Evolutionary conservation across 2,113 vertebrate species (phyloP), one percentile per base, ranked within the genome.

Genomic region (Nothobranchius kuhntae): DNA sequence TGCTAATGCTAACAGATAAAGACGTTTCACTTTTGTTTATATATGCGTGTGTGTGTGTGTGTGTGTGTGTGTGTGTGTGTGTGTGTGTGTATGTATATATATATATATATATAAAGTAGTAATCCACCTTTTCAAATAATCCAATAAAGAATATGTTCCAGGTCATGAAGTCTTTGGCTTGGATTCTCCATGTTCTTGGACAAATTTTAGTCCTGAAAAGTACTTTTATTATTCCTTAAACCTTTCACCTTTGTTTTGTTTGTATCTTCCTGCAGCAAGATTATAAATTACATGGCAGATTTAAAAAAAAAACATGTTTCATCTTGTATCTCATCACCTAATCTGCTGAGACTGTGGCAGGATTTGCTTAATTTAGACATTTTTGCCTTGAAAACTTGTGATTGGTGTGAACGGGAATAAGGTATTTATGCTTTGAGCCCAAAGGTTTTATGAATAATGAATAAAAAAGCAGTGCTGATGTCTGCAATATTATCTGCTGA

Each of bases 361-460:
- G 14, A 46, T 15, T 40, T 30, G 5, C 17, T 50, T 4, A 38
- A 65, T 30, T 75, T 40, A 13, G 45, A 65, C 21, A 65, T 15
- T 26, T 40, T 38, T 35, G 13, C 40, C 17, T 2, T 30, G 50
- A 30, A 30, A 71, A 65, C 21, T 21, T 42, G 17, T 13, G 40
- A 40, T 56, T 11, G 63, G 14, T 62, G 13, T 62, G 40, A 17
- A 45, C 13, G 45, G 54, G 52, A 65, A 21, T 26, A 7, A 53
- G 30, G 45, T 56, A 0, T 48, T 62, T 46, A 45, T 58, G 50
- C 61, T 38, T 52, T 70, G 24, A 55, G 57, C 11, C 51, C 42
- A 64, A 60, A 6, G 10, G 66, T 72, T 73, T 61, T 24, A 80
- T 72, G 51, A 74, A 79, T 81, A 78, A 81, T 74, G 15, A 61